Evolutionary conservation across 2,888 invertebrate genomes (phyloP).

Genomic region (Sipha maydis): DNA sequence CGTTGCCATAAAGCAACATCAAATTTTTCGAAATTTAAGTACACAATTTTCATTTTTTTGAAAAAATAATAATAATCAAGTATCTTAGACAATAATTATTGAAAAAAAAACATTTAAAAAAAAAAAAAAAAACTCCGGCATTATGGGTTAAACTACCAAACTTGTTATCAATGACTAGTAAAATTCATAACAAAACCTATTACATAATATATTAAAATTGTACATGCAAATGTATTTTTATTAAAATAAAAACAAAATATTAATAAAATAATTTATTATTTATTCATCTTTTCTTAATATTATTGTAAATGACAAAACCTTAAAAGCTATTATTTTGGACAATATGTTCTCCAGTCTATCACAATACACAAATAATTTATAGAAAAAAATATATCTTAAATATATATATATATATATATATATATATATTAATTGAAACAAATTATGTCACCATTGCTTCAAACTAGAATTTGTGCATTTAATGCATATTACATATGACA

Average conservation of each 20-base stretch:
- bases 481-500: constrained; percentile 1
- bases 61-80: no score
- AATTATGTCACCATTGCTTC: constrained; percentile 41
- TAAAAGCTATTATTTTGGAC: constrained; percentile 54
- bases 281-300: constrained; percentile 44
- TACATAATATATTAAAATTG: no score
- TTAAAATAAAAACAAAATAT: background rate
- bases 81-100: no score
- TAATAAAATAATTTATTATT: constrained; percentile 55
- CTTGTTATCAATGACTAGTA: no score
- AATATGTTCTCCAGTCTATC: constrained; percentile 46
- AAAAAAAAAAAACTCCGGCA: no score
- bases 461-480: constrained; percentile 30
- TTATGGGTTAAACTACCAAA: no score
- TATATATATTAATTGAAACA: constrained; percentile 36
- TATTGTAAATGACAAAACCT: constrained; percentile 45
- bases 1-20: no score
- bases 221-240: no score
- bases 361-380: constrained; percentile 50
- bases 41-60: no score
- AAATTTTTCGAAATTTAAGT: no score
- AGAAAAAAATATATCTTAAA: constrained; percentile 40
- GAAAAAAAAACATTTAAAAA: no score
- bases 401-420: background rate
- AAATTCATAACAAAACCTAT: no score